Evolutionary conservation across 2,888 invertebrate genomes (phyloP).

Genomic region (Lutraria lutraria): DNA sequence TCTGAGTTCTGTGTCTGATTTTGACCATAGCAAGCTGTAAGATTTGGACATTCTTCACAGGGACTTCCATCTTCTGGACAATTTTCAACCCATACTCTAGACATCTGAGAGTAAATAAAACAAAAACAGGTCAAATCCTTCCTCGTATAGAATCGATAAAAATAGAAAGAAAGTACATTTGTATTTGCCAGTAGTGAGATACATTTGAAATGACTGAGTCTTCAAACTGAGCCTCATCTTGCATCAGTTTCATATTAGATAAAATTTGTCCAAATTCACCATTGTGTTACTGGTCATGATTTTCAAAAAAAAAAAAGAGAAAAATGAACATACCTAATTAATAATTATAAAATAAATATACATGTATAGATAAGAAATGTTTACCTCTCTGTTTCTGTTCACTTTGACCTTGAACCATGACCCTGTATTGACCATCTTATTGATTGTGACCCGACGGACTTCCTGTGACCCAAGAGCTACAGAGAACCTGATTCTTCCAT

Average conservation of each 20-base stretch:
- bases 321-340: too few relatives aligned
- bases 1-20: slow-evolving; percentile 12
- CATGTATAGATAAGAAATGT: too few relatives aligned
- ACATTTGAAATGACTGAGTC: too few relatives aligned
- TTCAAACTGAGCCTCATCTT: too few relatives aligned
- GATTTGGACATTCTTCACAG: slow-evolving; percentile 67
- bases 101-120: slow-evolving; percentile 51
- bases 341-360: too few relatives aligned
- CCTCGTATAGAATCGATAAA: too few relatives aligned
- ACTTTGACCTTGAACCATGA: slow-evolving; percentile 94
- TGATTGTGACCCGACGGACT: slow-evolving; percentile 91
- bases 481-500: slow-evolving; percentile 94
- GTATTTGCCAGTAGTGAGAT: too few relatives aligned
- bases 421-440: slow-evolving; percentile 92
- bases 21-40: slow-evolving; percentile 42
- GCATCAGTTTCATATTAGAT: too few relatives aligned
- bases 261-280: too few relatives aligned
- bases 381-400: slow-evolving; percentile 79
- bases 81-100: slow-evolving; percentile 68
- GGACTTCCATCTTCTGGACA: slow-evolving; percentile 66
- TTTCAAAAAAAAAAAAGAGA: too few relatives aligned
- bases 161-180: too few relatives aligned
- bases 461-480: slow-evolving; percentile 91
- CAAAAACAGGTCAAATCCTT: not conserved
- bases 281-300: too few relatives aligned